phyloP scores from a whole-genome alignment of 2,888 invertebrate genomes.

The Ectemnius continuus region DNA sequence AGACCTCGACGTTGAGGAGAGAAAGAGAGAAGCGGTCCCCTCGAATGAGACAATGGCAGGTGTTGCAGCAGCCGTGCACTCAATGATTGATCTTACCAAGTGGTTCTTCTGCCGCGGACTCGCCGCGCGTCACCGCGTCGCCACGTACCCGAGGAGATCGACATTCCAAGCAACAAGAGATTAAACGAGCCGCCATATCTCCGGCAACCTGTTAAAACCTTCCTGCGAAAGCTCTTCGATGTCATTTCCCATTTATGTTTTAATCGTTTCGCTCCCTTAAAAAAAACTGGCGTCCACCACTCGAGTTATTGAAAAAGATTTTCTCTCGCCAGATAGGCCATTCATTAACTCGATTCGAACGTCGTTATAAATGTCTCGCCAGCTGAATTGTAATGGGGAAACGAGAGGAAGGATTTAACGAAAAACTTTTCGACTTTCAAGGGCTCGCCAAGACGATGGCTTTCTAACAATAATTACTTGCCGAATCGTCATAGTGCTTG shows the following conservation, averaged over 20 bases:
- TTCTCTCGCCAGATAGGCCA: no score
- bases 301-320: no score
- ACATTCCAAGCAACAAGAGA: constrained; percentile 63
- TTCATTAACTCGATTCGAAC: no score
- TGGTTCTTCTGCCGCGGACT: constrained; percentile 49
- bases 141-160: constrained; percentile 49
- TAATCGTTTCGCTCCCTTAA: no score
- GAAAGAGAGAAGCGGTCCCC: constrained; percentile 17
- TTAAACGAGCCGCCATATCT: constrained; percentile 59
- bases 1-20: constrained; percentile 52
- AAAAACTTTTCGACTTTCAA: no score
- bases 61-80: constrained; percentile 56
- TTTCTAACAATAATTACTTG: constrained; percentile 17
- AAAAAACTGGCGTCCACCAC: no score
- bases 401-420: no score
- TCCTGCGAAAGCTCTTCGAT: not conserved
- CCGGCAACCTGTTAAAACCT: constrained; percentile 35
- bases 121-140: not conserved
- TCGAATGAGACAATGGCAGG: constrained; percentile 65
- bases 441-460: no score
- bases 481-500: constrained; percentile 25
- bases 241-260: no score
- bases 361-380: no score
- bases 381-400: no score
- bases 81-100: constrained; percentile 68